Percentiles rank a stretch among this genome's conserved stretches.
These are phyloP conservation scores for Standfussiana lucernea DNA, from an alignment of 2,888 invertebrate species.

Conservation along the genomic window DNA sequence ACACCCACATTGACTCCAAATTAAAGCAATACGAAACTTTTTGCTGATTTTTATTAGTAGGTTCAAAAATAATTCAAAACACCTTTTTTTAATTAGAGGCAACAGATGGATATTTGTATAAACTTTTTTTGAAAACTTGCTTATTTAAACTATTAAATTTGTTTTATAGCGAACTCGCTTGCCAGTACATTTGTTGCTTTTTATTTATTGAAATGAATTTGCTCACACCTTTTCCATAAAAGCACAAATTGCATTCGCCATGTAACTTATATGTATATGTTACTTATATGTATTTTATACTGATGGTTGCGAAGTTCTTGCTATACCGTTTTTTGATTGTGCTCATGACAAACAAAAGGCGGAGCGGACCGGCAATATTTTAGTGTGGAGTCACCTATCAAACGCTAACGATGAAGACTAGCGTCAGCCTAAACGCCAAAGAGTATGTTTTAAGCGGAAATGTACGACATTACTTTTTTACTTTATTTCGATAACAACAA, in stretches of 20 bases:
- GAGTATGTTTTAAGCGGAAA: not conserved
- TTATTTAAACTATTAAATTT: not conserved
- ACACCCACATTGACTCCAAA: not conserved
- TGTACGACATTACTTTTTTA: not conserved
- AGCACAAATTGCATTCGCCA: not conserved
- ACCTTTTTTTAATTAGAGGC: not conserved
- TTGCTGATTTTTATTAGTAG: not conserved
- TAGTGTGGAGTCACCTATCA: not conserved
- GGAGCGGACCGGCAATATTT: not conserved
- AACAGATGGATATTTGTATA: not conserved
- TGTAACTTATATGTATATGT: too few species aligned
- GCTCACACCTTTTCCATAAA: not conserved
- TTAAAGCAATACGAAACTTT: slow-evolving; percentile 1
- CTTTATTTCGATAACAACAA: not conserved
- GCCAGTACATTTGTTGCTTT: not conserved
- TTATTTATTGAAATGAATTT: not conserved
- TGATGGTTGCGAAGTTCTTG: not conserved
- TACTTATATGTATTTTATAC: too few species aligned
- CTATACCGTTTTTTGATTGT: slow-evolving; percentile 2
- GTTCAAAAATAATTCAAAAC: not conserved
- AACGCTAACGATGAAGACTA: not conserved
- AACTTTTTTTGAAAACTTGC: not conserved
- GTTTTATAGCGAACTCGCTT: not conserved
- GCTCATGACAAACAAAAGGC: slow-evolving; percentile 13
- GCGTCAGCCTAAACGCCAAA: not conserved